A percentile compares a stretch with the other conserved stretches of the same genome.
Conservation (phyloP, 2,113 vertebrate species). For the Rhizomys pruinosus region DNA sequence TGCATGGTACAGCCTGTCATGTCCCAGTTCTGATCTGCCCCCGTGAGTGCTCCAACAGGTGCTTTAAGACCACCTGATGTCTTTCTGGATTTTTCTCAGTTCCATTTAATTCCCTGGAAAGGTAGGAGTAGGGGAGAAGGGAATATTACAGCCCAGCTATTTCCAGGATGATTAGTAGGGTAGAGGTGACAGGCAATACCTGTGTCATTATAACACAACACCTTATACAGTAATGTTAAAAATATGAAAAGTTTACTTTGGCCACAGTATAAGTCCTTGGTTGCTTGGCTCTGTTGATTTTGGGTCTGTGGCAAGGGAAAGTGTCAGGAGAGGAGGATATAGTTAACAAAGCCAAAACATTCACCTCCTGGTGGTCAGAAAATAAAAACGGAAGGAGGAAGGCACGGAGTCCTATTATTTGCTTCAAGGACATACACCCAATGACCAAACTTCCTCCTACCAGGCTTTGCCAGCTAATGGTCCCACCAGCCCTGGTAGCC, state of each 20-base stretch:
- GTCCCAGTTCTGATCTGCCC: neutral
- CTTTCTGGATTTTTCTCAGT: neutral
- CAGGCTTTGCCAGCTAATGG: too few species aligned
- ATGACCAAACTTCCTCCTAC: neutral
- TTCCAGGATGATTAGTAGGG: neutral
- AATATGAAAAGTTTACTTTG: neutral
- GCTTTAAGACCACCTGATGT: neutral
- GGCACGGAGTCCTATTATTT: rapidly evolving
- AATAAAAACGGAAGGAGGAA: neutral
- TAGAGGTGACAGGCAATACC: neutral
- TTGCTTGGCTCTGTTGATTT: neutral
- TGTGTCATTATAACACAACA: neutral
- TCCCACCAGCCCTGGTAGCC: neutral
- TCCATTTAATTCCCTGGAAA: neutral
- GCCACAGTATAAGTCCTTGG: neutral
- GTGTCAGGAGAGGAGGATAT: neutral
- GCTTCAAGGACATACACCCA: neutral
- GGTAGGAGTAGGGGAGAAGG: rapidly evolving
- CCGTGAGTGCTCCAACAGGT: neutral
- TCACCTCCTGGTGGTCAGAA: neutral
- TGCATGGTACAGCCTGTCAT: rapidly evolving
- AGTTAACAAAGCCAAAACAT: neutral
- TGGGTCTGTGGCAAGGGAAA: neutral
- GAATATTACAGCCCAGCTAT: neutral
- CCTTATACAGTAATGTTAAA: neutral